Conservation (phyloP, 2,888 invertebrate species). For the Eristalis arbustorum region DNA sequence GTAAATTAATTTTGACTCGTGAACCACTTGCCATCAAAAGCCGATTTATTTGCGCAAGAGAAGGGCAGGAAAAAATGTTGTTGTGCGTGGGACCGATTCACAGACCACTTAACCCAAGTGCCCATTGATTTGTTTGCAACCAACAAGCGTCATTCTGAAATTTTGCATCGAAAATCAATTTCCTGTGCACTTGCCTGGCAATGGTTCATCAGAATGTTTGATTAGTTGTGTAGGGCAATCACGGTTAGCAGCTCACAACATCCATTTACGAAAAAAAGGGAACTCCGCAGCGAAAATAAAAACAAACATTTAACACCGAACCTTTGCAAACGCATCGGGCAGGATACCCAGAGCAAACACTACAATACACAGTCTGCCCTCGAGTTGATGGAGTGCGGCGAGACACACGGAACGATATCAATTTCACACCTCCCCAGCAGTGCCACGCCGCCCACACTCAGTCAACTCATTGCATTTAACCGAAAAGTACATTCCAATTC, state of each 20-base stretch:
- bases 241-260: constrained; percentile 12
- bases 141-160: neutral
- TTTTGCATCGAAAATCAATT: neutral
- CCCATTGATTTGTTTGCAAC: too few species aligned
- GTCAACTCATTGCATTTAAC: constrained; percentile 42
- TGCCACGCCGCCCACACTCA: neutral
- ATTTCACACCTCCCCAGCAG: constrained; percentile 20
- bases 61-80: too few species aligned
- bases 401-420: constrained; percentile 33
- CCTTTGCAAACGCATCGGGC: neutral
- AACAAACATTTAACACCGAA: constrained; percentile 1
- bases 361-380: neutral
- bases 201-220: neutral
- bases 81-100: too few species aligned
- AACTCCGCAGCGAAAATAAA: neutral
- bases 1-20: too few species aligned
- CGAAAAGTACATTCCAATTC: constrained; percentile 42
- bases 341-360: neutral
- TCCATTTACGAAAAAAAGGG: neutral
- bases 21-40: too few species aligned
- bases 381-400: neutral
- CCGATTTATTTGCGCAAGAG: too few species aligned
- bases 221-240: constrained; percentile 29
- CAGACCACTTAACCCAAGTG: too few species aligned
- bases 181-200: neutral